These are phyloP conservation scores for Ceratosolen solmsi DNA, from an alignment of 1,140 invertebrate genomes.

Conservation along the genomic window DNA sequence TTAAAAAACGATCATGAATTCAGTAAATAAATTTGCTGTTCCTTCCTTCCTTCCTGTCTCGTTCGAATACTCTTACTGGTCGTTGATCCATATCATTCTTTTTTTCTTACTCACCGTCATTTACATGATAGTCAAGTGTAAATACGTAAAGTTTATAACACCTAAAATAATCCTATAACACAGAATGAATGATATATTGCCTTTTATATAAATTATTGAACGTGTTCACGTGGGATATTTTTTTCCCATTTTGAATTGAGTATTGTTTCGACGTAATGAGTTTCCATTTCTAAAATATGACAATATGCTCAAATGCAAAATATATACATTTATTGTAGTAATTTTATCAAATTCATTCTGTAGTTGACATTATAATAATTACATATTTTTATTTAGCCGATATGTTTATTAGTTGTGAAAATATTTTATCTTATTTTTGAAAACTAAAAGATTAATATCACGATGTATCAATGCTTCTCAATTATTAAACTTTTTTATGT, in stretches of 20 bases:
- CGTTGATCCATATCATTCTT: conserved; percentile 19
- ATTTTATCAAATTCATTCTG: too few relatives aligned
- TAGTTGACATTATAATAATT: too few relatives aligned
- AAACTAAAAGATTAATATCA: too few relatives aligned
- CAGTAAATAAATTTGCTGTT: background rate
- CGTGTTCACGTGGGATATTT: background rate
- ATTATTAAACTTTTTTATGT: too few relatives aligned
- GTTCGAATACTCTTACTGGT: background rate
- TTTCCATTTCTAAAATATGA: too few relatives aligned
- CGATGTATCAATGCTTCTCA: too few relatives aligned
- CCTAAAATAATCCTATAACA: conserved; percentile 39
- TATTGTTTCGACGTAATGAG: background rate
- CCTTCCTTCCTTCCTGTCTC: too few relatives aligned
- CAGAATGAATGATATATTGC: conserved; percentile 27
- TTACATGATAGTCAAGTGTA: conserved; percentile 48
- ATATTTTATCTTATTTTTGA: too few relatives aligned
- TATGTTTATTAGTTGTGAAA: too few relatives aligned
- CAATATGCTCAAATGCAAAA: too few relatives aligned
- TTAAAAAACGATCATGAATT: conserved; percentile 14
- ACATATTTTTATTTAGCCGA: too few relatives aligned
- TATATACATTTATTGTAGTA: too few relatives aligned
- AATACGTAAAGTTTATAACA: conserved; percentile 50
- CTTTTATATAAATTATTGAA: background rate
- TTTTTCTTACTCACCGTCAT: conserved; percentile 14
- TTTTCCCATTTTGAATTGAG: background rate